Evolutionary conservation across 2,888 invertebrate genomes (phyloP).

Genomic region (Argyresthia albistria): DNA sequence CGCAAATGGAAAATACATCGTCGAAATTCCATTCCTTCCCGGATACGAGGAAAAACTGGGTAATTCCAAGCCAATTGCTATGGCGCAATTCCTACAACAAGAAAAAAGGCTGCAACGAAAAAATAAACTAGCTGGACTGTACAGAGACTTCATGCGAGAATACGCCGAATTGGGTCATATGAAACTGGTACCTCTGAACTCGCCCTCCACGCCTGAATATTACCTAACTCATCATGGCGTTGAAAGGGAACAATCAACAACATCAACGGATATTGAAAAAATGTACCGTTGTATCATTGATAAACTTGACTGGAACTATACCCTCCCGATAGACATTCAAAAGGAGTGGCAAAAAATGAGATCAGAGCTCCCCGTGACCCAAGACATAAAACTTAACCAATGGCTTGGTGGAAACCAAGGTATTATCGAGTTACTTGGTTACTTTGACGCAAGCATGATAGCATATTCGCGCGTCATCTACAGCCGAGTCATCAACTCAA

Average conservation of each 20-base stretch:
- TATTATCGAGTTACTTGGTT: slow-evolving; percentile 4
- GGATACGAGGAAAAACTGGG: neutral
- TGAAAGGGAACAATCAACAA: neutral
- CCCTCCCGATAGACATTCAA: slow-evolving; percentile 1
- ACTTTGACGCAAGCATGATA: slow-evolving; percentile 15
- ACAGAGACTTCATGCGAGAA: neutral
- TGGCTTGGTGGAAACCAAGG: neutral
- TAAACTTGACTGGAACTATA: slow-evolving; percentile 12
- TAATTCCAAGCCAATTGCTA: neutral
- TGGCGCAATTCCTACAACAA: neutral
- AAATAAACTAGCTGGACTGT: neutral
- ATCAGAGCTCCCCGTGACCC: neutral
- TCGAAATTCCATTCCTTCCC: neutral
- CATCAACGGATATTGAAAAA: neutral
- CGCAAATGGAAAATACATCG: neutral
- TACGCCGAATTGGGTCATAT: neutral
- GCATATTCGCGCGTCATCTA: slow-evolving; percentile 13
- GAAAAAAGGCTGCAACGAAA: neutral
- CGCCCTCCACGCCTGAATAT: too few species aligned
- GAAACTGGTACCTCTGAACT: neutral
- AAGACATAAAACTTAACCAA: neutral
- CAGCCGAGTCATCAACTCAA: slow-evolving; percentile 1
- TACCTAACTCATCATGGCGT: neutral
- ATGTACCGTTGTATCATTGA: neutral
- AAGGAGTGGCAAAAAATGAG: neutral